Evolutionary conservation across 2,797 vertebrate species (phyloP), one percentile per base, ranked within the genome.

Genomic region (Scyliorhinus canicula): DNA sequence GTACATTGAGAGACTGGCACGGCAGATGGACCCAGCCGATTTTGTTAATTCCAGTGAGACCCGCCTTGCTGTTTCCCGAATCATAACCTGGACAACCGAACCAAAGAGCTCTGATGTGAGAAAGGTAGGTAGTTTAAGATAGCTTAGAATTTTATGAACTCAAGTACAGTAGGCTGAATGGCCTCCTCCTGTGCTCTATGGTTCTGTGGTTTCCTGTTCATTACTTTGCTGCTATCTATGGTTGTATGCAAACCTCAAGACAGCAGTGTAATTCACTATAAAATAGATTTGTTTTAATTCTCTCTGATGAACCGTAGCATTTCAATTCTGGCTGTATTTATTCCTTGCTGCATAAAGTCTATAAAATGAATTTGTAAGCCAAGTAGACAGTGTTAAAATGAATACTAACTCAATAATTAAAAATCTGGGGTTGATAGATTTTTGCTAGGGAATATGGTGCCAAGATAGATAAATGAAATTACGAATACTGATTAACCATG

Each of bases 51-150:
- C 98, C 95, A 99, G 99, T 95, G 99, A 99, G 96, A 99, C 99
- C 1, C 98, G 99, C 31, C 97, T 99, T 95, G 99, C 98, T 91
- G 98, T 99, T 95, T 99, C 99, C 57, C 98, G 98, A 96, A 98
- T 99, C 97, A 99, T 99, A 97, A 99, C 99, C 91, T 99, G 99
- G 99, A 99, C 99, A 95, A 98, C 98, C 44, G 99, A 99, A 97
- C 99, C 99, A 96, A 99, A 99, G 97, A 99, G 99, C 97, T 99
- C 98, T 91, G 99, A 99, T 82, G 98, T 99, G 96, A 98, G 99
- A 96, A 99, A 99, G 98, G 99, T 99, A 96, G 95, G 96, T 94
- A 40, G 7, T 67, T 95, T 57, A 57, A 74, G 4, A 26, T 60
- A 95, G 50, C 8, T 95, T 77, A 84, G 71, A 79, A 63, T 82